phyloP scores from a whole-genome alignment of 2,888 invertebrate species.

The Patella caerulea region DNA sequence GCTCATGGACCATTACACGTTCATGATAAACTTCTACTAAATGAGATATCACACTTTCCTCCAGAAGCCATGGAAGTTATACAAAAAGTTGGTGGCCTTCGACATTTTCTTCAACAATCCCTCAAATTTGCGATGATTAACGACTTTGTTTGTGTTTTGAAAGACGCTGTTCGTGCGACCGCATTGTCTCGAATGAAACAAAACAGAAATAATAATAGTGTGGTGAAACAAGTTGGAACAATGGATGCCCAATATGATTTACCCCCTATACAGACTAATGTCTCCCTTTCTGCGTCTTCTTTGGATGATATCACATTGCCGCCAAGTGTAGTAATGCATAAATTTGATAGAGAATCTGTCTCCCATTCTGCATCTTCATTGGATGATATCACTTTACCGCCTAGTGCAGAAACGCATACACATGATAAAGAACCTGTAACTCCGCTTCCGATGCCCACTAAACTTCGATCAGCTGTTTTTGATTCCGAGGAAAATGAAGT shows the following conservation, averaged over 20 bases:
- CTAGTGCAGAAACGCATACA: neutral
- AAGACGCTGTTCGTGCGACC: conserved; percentile 44
- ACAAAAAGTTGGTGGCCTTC: conserved; percentile 44
- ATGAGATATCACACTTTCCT: conserved; percentile 50
- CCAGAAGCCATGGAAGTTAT: conserved; percentile 49
- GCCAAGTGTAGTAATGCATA: neutral
- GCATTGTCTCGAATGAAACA: conserved; percentile 35
- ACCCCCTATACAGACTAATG: neutral
- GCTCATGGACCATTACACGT: conserved; percentile 51
- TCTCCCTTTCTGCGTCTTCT: neutral
- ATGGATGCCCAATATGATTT: neutral
- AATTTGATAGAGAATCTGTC: neutral
- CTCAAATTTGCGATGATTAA: conserved; percentile 54
- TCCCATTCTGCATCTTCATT: neutral
- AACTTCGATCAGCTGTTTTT: neutral
- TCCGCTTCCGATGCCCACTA: neutral
- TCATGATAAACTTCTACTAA: conserved; percentile 39
- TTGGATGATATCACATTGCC: conserved; percentile 22
- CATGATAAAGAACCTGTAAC: neutral
- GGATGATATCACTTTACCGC: conserved; percentile 14
- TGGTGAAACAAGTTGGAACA: conserved; percentile 22
- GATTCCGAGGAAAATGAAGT: neutral
- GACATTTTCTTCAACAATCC: conserved; percentile 46
- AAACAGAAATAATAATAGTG: conserved; percentile 13
- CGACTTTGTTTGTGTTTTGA: conserved; percentile 47